A percentile compares a stretch with the other conserved stretches of the same genome.
These are phyloP conservation scores for Halictus quadricinctus DNA, from an alignment of 2,888 invertebrate genomes.

Conservation along the genomic window DNA sequence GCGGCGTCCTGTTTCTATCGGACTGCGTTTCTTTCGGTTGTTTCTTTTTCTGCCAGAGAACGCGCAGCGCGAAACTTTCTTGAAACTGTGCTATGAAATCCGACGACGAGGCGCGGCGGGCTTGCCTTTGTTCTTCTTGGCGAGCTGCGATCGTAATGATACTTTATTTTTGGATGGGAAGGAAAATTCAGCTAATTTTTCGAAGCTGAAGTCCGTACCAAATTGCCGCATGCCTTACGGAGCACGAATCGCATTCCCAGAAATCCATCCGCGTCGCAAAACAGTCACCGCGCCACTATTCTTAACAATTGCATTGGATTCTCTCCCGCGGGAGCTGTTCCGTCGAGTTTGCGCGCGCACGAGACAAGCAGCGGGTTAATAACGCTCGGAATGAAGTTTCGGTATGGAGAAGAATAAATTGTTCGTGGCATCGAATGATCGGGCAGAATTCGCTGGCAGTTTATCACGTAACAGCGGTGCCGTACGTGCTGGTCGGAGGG, in stretches of 20 bases:
- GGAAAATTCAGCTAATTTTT: background rate
- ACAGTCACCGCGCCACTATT: background rate
- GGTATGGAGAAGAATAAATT: conserved; percentile 29
- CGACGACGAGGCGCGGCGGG: background rate
- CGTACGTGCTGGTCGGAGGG: conserved; percentile 9
- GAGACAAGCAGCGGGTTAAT: background rate
- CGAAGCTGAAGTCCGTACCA: background rate
- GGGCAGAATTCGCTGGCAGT: conserved; percentile 28
- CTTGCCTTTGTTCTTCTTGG: background rate
- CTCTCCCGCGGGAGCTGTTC: background rate
- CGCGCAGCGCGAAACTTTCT: background rate
- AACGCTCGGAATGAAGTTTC: background rate
- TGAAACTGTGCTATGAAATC: background rate
- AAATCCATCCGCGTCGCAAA: background rate
- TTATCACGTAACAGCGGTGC: conserved; percentile 45
- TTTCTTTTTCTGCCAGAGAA: background rate
- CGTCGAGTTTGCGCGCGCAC: background rate
- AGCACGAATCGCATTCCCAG: background rate
- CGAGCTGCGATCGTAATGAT: background rate
- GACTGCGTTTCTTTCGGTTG: background rate
- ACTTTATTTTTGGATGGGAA: background rate
- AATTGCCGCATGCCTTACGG: too few relatives aligned
- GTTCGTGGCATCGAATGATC: conserved; percentile 35
- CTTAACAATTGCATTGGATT: background rate
- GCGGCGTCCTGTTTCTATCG: background rate